Base-by-base conservation (phyloP, 2,888 invertebrate genomes). In the Pristionchus entomophagus region DNA sequence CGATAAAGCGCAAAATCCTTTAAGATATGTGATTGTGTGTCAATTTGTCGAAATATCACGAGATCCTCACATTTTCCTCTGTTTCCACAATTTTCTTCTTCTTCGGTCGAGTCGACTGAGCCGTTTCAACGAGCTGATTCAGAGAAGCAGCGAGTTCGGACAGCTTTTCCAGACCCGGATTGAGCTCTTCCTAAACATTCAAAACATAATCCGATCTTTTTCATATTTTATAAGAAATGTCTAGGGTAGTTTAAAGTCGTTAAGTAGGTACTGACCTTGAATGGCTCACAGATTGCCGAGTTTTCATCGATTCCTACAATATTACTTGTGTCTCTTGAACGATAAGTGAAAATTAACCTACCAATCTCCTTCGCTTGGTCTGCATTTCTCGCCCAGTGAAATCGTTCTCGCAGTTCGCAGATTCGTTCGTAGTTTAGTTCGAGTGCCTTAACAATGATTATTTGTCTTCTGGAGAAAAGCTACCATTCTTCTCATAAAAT, bases 261-360 rank as follows among this genome's bases (percentile, higher is more conserved):
- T 65, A 62, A 41, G 10, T 26, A 29, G 5, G 17, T 35, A 41
- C 77, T 35, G 29, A 90, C 92, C 87, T 93, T 93, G 81, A 92
- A 93, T 0, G 93, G 93, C 53, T 90, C 92, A 84, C 93, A 93
- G 69, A 93, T 93, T 2, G 90, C 90, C 5, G 92, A 91, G 17
- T 83, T 86, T 49, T 91, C 91, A 85, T 91, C 88, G 51, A 93
- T 88, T 35, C 92, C 73, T 73, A 5, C 32, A 38, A 69, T 22
- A 1, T 19, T 65, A 10, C 0, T 4, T 12, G 22, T 26, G 22
- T 69, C 6, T 19, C 19, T 69, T 12, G n/a, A n/a, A n/a, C n/a
- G n/a, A n/a, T n/a, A n/a, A n/a, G n/a, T n/a, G n/a, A n/a, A n/a
- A n/a, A n/a, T n/a, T n/a, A n/a, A n/a, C n/a, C n/a, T 73, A 73